These are phyloP conservation scores for Bombus balteatus DNA, from an alignment of 1,140 invertebrate species.

Conservation along the genomic window DNA sequence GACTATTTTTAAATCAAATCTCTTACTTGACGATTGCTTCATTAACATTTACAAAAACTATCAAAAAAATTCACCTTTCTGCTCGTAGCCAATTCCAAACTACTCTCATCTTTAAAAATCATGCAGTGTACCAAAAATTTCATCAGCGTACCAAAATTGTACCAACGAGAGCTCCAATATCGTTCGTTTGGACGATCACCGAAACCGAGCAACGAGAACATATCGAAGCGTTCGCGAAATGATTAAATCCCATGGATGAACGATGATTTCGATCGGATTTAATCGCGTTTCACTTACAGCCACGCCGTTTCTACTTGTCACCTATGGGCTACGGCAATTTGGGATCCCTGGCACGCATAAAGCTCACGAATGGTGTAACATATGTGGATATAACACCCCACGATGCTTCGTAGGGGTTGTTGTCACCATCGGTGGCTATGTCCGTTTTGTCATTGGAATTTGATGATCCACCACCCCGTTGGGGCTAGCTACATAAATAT, in stretches of 20 bases:
- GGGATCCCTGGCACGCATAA: slow-evolving; percentile 16
- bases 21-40: no score
- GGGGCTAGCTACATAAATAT: slow-evolving; percentile 67
- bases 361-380: slow-evolving; percentile 53
- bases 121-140: background rate
- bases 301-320: background rate
- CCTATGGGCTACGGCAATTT: slow-evolving; percentile 7
- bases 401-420: background rate
- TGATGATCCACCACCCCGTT: slow-evolving; percentile 71
- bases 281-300: slow-evolving; percentile 45
- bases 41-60: no score
- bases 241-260: slow-evolving; percentile 29
- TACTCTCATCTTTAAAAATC: background rate
- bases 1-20: no score
- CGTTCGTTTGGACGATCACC: background rate
- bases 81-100: no score
- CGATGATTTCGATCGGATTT: slow-evolving; percentile 54
- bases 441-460: slow-evolving; percentile 78
- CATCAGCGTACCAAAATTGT: background rate
- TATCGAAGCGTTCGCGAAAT: slow-evolving; percentile 21
- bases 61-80: no score
- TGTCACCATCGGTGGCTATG: slow-evolving; percentile 58
- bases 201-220: background rate
- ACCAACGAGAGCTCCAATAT: background rate
- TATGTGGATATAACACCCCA: slow-evolving; percentile 62